Evolutionary conservation across 2,797 vertebrate species (phyloP).

Genomic region (Morelia viridis): DNA sequence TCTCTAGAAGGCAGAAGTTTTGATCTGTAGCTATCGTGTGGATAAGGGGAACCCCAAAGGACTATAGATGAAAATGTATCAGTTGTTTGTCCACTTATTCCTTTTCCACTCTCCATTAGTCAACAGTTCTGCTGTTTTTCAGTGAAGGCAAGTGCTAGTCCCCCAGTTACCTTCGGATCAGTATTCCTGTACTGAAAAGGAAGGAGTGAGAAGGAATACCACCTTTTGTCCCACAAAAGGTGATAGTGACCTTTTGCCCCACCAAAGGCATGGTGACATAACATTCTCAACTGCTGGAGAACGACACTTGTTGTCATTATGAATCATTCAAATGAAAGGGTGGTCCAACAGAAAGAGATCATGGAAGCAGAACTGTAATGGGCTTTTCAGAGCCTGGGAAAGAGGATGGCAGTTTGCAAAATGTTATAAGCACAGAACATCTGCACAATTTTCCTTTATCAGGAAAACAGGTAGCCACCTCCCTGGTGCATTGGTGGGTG

Average conservation of each 20-base stretch:
- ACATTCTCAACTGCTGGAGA: not conserved
- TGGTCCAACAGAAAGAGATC: not conserved
- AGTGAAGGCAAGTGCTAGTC: not conserved
- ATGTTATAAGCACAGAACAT: not conserved
- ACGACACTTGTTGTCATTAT: not conserved
- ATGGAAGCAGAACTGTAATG: too few species aligned
- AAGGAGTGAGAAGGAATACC: not conserved
- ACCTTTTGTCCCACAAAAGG: not conserved
- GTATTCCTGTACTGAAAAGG: not conserved
- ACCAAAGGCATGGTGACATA: not conserved
- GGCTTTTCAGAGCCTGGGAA: not conserved
- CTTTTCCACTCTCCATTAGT: not conserved
- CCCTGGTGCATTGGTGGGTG: too few species aligned
- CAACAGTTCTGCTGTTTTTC: not conserved
- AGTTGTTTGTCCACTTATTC: not conserved
- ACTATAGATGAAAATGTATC: not conserved
- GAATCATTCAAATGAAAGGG: not conserved
- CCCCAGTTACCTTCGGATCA: not conserved
- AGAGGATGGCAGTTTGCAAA: not conserved
- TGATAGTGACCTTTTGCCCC: not conserved
- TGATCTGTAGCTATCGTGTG: not conserved
- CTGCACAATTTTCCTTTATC: not conserved
- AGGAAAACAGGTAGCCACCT: not conserved
- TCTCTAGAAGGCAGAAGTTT: not conserved
- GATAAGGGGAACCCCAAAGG: not conserved